phyloP scores from a whole-genome alignment of 2,888 invertebrate species.

The Strigamia maritima region DNA sequence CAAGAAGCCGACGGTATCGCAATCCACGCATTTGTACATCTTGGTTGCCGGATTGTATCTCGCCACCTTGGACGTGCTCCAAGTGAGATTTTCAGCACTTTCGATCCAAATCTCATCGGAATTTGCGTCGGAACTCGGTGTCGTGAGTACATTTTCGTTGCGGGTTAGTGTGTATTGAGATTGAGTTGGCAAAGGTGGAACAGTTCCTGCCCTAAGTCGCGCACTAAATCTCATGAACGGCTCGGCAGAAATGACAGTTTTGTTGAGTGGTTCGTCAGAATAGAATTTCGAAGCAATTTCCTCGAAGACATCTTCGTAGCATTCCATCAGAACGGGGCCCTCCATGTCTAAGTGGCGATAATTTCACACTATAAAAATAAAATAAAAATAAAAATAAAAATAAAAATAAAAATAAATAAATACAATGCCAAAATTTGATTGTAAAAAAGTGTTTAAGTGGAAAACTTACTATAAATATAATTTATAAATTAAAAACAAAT shows the following conservation, averaged over 20 bases:
- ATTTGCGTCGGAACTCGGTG: slow-evolving; percentile 42
- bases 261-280: slow-evolving; percentile 55
- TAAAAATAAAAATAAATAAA: not conserved
- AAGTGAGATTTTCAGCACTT: slow-evolving; percentile 67
- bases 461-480: too few relatives aligned
- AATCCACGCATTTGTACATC: slow-evolving; percentile 70
- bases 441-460: too few relatives aligned
- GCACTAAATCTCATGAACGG: slow-evolving; percentile 39
- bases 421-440: not conserved
- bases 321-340: slow-evolving; percentile 43
- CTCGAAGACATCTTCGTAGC: slow-evolving; percentile 81
- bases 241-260: slow-evolving; percentile 41
- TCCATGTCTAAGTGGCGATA: slow-evolving; percentile 39
- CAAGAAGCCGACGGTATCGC: slow-evolving; percentile 68
- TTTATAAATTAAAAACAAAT: too few relatives aligned
- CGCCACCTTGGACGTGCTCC: slow-evolving; percentile 76
- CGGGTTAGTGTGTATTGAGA: not conserved
- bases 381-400: not conserved
- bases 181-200: not conserved
- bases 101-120: slow-evolving; percentile 60
- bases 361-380: not conserved
- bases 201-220: slow-evolving; percentile 40
- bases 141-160: slow-evolving; percentile 36
- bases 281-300: slow-evolving; percentile 88
- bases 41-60: slow-evolving; percentile 74